Conservation (phyloP, 2,888 invertebrate genomes). For the Seira ritae region DNA sequence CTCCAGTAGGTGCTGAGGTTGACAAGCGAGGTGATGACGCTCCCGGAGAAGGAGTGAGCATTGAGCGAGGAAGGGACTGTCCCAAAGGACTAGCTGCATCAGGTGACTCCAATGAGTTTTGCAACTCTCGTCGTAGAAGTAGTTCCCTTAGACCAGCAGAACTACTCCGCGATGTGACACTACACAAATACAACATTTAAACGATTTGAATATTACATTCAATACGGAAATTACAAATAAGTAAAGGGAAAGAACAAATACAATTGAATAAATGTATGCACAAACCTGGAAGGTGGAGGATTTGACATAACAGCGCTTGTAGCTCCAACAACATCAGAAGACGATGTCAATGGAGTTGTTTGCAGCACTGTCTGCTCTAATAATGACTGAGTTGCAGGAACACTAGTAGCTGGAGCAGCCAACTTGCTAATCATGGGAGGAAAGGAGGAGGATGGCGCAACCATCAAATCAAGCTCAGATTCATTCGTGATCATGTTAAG, state of each 20-base stretch:
- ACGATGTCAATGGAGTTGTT: conserved; percentile 58
- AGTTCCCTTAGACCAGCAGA: conserved; percentile 71
- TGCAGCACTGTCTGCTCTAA: conserved; percentile 68
- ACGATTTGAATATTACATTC: background rate
- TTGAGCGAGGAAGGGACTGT: conserved; percentile 76
- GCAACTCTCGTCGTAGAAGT: conserved; percentile 70
- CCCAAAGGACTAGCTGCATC: conserved; percentile 76
- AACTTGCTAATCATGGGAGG: conserved; percentile 68
- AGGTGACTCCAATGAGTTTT: conserved; percentile 75
- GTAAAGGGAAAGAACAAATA: too few relatives aligned
- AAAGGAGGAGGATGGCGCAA: conserved; percentile 71
- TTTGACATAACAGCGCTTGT: conserved; percentile 35
- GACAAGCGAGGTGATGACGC: conserved; percentile 82
- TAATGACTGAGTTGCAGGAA: conserved; percentile 69
- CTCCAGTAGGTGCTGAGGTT: conserved; percentile 91
- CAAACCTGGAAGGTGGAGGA: conserved; percentile 63
- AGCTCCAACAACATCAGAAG: conserved; percentile 37
- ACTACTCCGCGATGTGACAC: conserved; percentile 51
- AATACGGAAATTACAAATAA: background rate
- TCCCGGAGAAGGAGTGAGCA: conserved; percentile 75
- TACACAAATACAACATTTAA: conserved; percentile 31
- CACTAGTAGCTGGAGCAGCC: conserved; percentile 65
- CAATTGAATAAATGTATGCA: too few relatives aligned
- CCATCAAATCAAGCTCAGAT: conserved; percentile 52
- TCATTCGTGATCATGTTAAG: conserved; percentile 51